These are phyloP conservation scores for Rhorus exstirpatorius DNA, from an alignment of 2,888 invertebrate genomes.

Conservation along the genomic window DNA sequence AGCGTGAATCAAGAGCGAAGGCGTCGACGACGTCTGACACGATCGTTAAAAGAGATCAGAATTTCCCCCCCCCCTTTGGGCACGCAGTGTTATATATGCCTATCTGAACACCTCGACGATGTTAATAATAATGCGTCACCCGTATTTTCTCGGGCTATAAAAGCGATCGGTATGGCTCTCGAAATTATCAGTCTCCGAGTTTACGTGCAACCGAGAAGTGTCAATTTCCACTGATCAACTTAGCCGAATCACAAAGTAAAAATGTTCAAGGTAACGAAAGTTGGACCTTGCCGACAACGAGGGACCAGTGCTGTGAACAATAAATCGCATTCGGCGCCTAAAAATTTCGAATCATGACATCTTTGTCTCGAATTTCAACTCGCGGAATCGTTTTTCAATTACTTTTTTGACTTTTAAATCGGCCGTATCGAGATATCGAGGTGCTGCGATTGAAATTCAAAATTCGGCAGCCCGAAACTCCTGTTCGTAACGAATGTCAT, in stretches of 20 bases:
- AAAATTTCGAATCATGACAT: too few relatives aligned
- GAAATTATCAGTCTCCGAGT: slow-evolving; percentile 60
- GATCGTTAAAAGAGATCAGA: slow-evolving; percentile 63
- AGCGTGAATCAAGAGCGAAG: slow-evolving; percentile 21
- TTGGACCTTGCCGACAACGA: background rate
- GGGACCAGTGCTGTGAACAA: background rate
- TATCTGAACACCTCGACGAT: slow-evolving; percentile 54
- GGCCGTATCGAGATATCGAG: background rate
- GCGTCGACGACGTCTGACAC: slow-evolving; percentile 39
- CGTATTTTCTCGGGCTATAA: slow-evolving; percentile 56
- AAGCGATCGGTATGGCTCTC: slow-evolving; percentile 49
- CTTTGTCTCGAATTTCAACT: background rate
- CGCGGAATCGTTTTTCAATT: background rate
- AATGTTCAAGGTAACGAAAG: slow-evolving; percentile 70
- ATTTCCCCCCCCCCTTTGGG: slow-evolving; percentile 59
- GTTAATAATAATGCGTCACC: slow-evolving; percentile 47
- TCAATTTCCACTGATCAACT: too few relatives aligned
- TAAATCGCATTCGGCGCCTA: background rate
- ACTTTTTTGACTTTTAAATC: background rate
- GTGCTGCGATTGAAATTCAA: too few relatives aligned
- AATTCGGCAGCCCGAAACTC: too few relatives aligned
- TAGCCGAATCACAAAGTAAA: slow-evolving; percentile 5
- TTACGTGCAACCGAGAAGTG: slow-evolving; percentile 44
- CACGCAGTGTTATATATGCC: slow-evolving; percentile 30
- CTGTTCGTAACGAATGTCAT: too few relatives aligned